Evolutionary conservation across 2,113 vertebrate species (phyloP), one percentile per base, ranked within the genome.

Genomic region (Melanerpes formicivorus): DNA sequence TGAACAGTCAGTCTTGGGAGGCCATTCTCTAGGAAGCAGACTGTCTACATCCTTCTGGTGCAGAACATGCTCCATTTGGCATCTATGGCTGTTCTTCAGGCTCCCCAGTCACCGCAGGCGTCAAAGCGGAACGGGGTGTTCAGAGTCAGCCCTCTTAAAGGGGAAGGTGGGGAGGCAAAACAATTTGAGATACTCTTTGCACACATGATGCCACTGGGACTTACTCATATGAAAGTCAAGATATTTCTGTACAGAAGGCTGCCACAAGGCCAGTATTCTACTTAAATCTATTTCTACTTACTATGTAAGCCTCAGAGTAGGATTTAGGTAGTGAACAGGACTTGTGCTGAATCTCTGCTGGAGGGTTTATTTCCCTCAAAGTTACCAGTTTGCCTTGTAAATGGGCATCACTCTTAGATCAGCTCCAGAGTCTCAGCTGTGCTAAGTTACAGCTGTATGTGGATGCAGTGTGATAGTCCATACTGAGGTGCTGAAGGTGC

Each of bases 261-360:
- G 55, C 54, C 16, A 4, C 16, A 55, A 63, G 80, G 32, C 72
- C 78, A 67, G 2, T 85, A 60, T 60, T 90, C 81, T 66, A 46
- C 82, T 91, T 85, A 87, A 92, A 65, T 93, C 87, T 85, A 34
- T 34, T 34, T 34, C 34, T 34, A 34, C 34, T 34, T 34, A 34
- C 34, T 90, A 75, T 69, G 70, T 92, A 95, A 94, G 84, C 93
- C 76, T 69, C 42, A 40, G 69, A 88, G 69, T 30, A 91, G 89
- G 91, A 94, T 95, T 94, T 94, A 87, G 82, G 87, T 72, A 80
- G 62, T 58, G 65, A 75, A 26, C 40, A 72, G 89, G 62, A 80
- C 75, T 80, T 80, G 67, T 58, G 29, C 76, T 93, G 58, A 74
- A 52, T 92, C 78, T 93, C 72, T 87, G 14, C 48, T 89, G 62